phyloP scores from a whole-genome alignment of 2,797 vertebrate genomes.

The Leptatherina wallacei region DNA sequence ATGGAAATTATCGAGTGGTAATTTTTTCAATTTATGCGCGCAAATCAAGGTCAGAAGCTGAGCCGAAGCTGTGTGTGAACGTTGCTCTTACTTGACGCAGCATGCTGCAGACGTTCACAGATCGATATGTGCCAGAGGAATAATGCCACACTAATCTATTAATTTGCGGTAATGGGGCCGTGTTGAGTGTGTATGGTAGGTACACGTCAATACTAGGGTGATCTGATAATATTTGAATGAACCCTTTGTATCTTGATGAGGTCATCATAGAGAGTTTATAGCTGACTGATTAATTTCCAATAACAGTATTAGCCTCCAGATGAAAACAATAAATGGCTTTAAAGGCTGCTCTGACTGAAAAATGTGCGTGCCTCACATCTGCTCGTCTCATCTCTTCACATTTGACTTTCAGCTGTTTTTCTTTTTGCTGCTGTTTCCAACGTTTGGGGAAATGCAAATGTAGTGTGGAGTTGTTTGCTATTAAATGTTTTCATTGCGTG shows the following conservation, averaged over 20 bases:
- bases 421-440: not conserved
- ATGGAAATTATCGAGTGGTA: constrained; percentile 83
- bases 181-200: constrained; percentile 85
- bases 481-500: not conserved
- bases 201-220: constrained; percentile 87
- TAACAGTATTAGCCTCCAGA: constrained; percentile 49
- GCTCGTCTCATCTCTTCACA: not conserved
- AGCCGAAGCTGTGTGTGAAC: constrained; percentile 80
- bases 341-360: constrained; percentile 26
- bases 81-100: constrained; percentile 91
- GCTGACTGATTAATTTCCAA: constrained; percentile 69
- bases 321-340: constrained; percentile 44
- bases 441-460: constrained; percentile 9
- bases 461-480: not conserved
- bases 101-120: constrained; percentile 89
- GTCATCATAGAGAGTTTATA: constrained; percentile 70
- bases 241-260: constrained; percentile 75
- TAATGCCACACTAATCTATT: constrained; percentile 92
- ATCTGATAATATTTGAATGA: constrained; percentile 86
- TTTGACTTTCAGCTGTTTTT: not conserved
- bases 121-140: constrained; percentile 91
- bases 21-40: constrained; percentile 84
- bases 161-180: constrained; percentile 91
- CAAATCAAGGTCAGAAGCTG: constrained; percentile 90
- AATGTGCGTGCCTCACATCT: not conserved